Evolutionary conservation across 2,888 invertebrate species (phyloP), one percentile per base, ranked within the genome.

Genomic region (Ornithoptera priamus): DNA sequence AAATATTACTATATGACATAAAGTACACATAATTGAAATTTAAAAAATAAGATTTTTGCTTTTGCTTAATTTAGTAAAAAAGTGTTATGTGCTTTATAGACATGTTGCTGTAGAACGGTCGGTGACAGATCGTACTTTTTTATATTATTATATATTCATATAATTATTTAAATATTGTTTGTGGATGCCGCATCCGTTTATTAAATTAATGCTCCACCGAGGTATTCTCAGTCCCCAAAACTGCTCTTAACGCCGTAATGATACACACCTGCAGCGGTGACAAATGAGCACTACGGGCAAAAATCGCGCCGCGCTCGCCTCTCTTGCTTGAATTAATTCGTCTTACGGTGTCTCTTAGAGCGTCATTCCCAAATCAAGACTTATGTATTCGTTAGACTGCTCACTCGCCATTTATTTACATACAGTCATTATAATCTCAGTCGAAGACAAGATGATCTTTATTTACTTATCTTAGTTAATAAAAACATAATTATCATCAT

Each of bases 321-420:
- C 83, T 77, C 85, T 85, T 81, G 85, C 84, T 86, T 85, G 87
- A 90, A 92, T 92, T 92, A 92, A 92, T 92, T 90, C 90, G 88
- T 91, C 88, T 88, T 87, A 83, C 84, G 89, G 83, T 88, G 89
- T 91, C 92, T 89, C 87, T 86, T 85, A 85, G 78, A 84, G 85
- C 84, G 85, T 87, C 89, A 86, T 82, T 79, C 79, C 77, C 65
- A 12, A 62, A 65, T 57, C 22, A 59, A 68, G 71, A 68, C 22
- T 5, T 70, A 73, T 53, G 64, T 4, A 39, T 15, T n/a, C 22
- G 24, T 65, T 68, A 68, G 67, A 70, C 0, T 7, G 57, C 1
- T 58, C 17, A 2, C 1, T 4, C 30, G 22, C 17, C 36, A 59
- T 65, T 42, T 50, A 24, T 66, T 46, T 24, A 61, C 53, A 53